Percentiles rank a stretch among this genome's conserved stretches.
phyloP scores from a whole-genome alignment of 2,113 vertebrate species.

The Lanius ludovicianus region DNA sequence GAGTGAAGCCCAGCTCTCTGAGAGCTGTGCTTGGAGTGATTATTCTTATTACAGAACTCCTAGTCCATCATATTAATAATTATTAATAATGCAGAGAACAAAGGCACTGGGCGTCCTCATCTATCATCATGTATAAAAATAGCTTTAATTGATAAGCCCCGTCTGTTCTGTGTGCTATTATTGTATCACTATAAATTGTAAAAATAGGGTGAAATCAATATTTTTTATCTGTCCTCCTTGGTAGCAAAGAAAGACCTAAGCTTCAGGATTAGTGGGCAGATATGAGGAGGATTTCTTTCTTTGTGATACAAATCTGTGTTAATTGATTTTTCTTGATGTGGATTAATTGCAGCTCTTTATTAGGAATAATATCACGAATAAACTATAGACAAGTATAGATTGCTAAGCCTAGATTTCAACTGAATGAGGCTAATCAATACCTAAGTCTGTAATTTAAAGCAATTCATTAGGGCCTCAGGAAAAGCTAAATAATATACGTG shows the following conservation, averaged over 20 bases:
- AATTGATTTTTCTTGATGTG: conserved; percentile 74
- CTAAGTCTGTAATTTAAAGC: conserved; percentile 39
- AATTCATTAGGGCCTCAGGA: conserved; percentile 59
- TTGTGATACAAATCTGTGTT: conserved; percentile 73
- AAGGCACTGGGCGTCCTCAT: background rate
- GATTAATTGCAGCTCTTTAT: conserved; percentile 70
- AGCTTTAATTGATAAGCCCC: conserved; percentile 54
- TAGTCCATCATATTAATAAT: background rate
- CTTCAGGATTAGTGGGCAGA: conserved; percentile 54
- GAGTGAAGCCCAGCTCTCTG: background rate
- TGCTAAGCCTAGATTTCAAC: conserved; percentile 60
- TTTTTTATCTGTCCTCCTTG: conserved; percentile 46
- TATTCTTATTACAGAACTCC: background rate
- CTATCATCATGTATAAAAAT: background rate
- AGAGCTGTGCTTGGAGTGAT: background rate
- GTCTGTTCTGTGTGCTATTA: conserved; percentile 50
- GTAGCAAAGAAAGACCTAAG: conserved; percentile 50
- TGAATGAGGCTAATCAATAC: conserved; percentile 71
- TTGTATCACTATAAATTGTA: conserved; percentile 43
- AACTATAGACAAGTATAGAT: conserved; percentile 57
- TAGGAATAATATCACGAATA: conserved; percentile 66
- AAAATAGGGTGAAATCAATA: conserved; percentile 68
- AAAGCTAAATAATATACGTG: conserved; percentile 51
- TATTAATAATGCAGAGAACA: conserved; percentile 10
- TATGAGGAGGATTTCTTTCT: conserved; percentile 69